phyloP scores from a whole-genome alignment of 2,113 vertebrate genomes.

The Grammomys dolichurus region DNA sequence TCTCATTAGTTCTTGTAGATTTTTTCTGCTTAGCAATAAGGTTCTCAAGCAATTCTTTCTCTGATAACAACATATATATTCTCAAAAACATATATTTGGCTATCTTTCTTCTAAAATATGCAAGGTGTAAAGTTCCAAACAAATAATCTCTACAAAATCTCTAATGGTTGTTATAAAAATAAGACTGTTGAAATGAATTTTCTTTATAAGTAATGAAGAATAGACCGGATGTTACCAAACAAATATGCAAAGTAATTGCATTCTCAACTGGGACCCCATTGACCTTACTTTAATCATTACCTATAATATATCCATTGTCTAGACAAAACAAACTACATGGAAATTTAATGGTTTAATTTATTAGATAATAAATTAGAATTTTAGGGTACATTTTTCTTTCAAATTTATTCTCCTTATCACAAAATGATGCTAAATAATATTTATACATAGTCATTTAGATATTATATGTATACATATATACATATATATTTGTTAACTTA shows the following conservation, averaged over 20 bases:
- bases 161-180: slow-evolving; percentile 52
- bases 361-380: background rate
- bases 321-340: background rate
- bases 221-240: slow-evolving; percentile 60
- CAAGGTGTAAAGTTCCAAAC: slow-evolving; percentile 18
- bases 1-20: background rate
- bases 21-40: background rate
- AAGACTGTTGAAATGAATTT: slow-evolving; percentile 37
- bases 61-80: background rate
- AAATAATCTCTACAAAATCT: slow-evolving; percentile 11
- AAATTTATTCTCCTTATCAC: background rate
- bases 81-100: background rate
- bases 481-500: background rate
- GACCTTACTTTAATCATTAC: slow-evolving; percentile 34
- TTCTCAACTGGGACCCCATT: background rate
- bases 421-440: background rate
- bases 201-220: slow-evolving; percentile 4
- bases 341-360: slow-evolving; percentile 11
- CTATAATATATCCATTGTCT: background rate
- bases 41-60: background rate
- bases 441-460: background rate
- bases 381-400: background rate
- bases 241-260: slow-evolving; percentile 35
- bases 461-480: background rate
- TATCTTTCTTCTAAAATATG: slow-evolving; percentile 9